Evolutionary conservation across 2,888 invertebrate genomes (phyloP), one percentile per base, ranked within the genome.

Genomic region (Coelopa pilipes): DNA sequence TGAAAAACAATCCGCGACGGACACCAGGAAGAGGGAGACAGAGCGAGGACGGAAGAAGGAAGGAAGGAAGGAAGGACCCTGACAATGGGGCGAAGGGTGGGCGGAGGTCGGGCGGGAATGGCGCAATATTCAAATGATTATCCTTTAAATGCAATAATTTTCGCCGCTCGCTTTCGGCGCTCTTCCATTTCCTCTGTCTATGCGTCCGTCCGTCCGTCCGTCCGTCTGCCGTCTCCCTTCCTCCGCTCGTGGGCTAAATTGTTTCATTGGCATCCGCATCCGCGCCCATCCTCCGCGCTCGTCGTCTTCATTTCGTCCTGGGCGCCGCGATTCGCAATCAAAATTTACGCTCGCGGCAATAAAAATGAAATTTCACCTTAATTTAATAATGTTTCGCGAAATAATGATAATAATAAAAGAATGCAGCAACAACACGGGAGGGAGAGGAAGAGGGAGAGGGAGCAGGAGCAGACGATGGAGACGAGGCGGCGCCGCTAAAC

Each of bases 91-190:
- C 19, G 12, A 12, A 60, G 7, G 21, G 21, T 21, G 34, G 3
- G 24, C 4, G 21, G 17, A 5, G 12, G 7, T 7, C 4, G 34
- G 7, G 34, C 34, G 34, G 7, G 34, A 34, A 34, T 34, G 34
- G 34, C 34, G 34, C 34, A 77, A 76, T 75, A 75, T 76, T 76
- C 75, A 73, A 75, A 74, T 73, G 75, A 74, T 75, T 77, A 76
- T 77, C 72, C 70, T 70, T 75, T 77, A 73, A 76, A 75, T 75
- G 49, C 75, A 71, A 74, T 77, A 75, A 76, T 71, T 34, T 34
- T 34, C 34, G 34, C 7, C 53, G 60, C 71, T 72, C 73, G 69
- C 70, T 71, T 62, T 59, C 21, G 60, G 63, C 59, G 46, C 50
- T 57, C n/a, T 67, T 57, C 45, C 57, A 63, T 49, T 47, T 70